These are phyloP conservation scores for Metopolophium dirhodum DNA, from an alignment of 1,140 invertebrate species.

Conservation along the genomic window DNA sequence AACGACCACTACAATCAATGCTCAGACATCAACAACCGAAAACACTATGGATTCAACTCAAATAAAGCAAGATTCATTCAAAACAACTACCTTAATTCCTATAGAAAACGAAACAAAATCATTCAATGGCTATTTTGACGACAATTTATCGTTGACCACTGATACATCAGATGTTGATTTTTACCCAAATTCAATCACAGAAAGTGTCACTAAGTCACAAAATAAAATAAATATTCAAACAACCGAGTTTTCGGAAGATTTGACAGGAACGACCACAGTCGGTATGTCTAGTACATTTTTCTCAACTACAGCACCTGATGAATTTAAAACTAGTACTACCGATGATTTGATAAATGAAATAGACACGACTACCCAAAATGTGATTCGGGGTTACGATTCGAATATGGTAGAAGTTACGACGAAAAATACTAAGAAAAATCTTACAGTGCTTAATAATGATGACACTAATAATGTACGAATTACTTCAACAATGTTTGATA, in stretches of 20 bases:
- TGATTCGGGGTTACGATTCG: background rate
- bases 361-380: background rate
- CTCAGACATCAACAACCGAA: background rate
- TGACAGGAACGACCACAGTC: background rate
- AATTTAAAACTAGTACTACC: background rate
- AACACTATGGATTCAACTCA: background rate
- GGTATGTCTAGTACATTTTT: background rate
- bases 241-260: background rate
- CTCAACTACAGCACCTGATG: background rate
- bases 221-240: background rate
- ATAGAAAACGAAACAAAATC: background rate
- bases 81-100: background rate
- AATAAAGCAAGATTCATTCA: background rate
- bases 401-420: constrained; percentile 3
- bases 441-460: background rate
- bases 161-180: background rate
- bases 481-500: background rate
- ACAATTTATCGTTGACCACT: background rate
- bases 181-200: background rate
- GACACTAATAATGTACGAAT: background rate
- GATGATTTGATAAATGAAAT: background rate
- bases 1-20: background rate
- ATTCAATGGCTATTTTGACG: background rate
- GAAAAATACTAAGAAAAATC: background rate
- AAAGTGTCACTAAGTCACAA: background rate